Conservation (phyloP, 2,888 invertebrate species). For the Dyspetes luteomarginatus region DNA sequence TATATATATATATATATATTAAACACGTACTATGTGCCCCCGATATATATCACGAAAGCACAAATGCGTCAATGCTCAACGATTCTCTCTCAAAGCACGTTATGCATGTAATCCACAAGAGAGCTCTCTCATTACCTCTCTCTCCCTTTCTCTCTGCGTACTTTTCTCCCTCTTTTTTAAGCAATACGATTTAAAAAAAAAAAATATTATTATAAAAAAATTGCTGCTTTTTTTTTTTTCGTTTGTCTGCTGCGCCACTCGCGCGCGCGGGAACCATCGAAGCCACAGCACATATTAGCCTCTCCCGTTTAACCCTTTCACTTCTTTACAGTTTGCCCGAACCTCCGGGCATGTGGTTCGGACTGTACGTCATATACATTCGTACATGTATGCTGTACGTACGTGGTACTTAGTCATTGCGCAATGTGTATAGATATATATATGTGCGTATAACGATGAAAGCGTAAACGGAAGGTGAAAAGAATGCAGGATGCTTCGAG, state of each 20-base stretch:
- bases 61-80: constrained; percentile 41
- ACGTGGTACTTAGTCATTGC: constrained; percentile 35
- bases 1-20: neutral
- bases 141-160: constrained; percentile 51
- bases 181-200: too few relatives aligned
- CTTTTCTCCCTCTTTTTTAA: constrained; percentile 51
- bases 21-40: constrained; percentile 18
- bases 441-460: constrained; percentile 9
- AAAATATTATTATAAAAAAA: constrained; percentile 14
- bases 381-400: neutral
- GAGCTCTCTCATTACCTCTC: constrained; percentile 66
- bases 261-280: constrained; percentile 15
- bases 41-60: constrained; percentile 32
- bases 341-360: constrained; percentile 46
- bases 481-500: constrained; percentile 34
- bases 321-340: constrained; percentile 61
- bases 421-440: constrained; percentile 24
- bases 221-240: constrained; percentile 61
- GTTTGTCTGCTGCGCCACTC: constrained; percentile 21
- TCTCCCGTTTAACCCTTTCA: constrained; percentile 66
- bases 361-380: constrained; percentile 21
- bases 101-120: constrained; percentile 67
- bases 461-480: constrained; percentile 10
- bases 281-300: constrained; percentile 10
- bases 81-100: constrained; percentile 69